Evolutionary conservation across 2,888 invertebrate genomes (phyloP), one percentile per base, ranked within the genome.

Genomic region (Gonocerus acuteangulatus): DNA sequence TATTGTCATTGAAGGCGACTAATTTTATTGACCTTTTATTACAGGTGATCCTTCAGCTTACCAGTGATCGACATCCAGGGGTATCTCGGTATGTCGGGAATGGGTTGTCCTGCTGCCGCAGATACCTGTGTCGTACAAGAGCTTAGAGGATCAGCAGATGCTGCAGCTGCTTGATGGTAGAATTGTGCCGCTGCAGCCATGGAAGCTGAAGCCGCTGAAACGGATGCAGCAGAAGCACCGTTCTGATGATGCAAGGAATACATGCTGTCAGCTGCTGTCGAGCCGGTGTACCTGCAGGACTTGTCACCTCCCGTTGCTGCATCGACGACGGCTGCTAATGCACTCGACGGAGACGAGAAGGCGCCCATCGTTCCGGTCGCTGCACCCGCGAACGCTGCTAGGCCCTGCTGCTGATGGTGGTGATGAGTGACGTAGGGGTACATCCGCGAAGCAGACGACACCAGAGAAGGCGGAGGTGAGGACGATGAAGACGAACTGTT

Each of bases 21-120:
- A 57, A 57, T 47, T 57, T 47, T 47, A 57, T 47, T 27, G 47
- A 9, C 22, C 21, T 23, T 57, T 57, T 36, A 32, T 39, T 58
- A 58, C 42, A 27, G 23, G 32, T 47, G 48, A n/a, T 59, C 7
- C 45, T 47, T 19, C 16, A 7, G 21, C 82, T 86, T 82, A 92
- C 93, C 93, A 81, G 93, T 92, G 77, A 93, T 90, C 73, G 92
- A 89, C 92, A 94, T 93, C 93, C 93, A 94, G 51, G 93, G 93
- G 76, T 94, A 93, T 73, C 93, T 84, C 61, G 93, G 92, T 74
- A 93, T 87, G 78, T 93, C 93, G 52, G 90, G 89, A 73, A 93
- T 85, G 62, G 90, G 89, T 76, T 90, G 90, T 66, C 89, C 89
- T 64, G 88, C 84, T 48, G 80, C 77, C 39, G 39, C 39, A 69